phyloP scores from a whole-genome alignment of 2,113 vertebrate species.

The Scophthalmus maximus region DNA sequence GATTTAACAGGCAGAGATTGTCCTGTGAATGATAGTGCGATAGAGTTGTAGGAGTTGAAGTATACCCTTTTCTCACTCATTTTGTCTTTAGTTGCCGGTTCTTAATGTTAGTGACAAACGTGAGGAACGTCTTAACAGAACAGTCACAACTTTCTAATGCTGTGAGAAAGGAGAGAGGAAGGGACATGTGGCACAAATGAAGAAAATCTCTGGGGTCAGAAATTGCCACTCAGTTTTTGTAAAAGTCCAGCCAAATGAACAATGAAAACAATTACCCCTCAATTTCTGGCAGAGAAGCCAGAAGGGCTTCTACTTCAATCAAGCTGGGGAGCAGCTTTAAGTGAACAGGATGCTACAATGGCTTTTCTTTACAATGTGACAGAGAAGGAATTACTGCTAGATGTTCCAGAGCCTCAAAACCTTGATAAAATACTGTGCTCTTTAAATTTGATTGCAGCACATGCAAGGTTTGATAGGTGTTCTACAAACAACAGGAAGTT shows the following conservation, averaged over 20 bases:
- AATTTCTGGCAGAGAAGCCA: conserved; percentile 24
- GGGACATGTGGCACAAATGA: conserved; percentile 2
- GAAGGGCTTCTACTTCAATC: conserved; percentile 23
- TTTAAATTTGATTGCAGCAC: conserved; percentile 12
- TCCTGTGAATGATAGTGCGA: neutral
- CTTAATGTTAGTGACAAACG: conserved; percentile 2
- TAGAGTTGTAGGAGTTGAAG: too few species aligned
- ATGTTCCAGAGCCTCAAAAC: conserved; percentile 25
- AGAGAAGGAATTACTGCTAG: conserved; percentile 35
- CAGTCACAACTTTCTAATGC: neutral
- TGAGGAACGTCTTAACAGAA: neutral
- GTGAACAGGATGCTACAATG: neutral
- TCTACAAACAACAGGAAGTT: neutral
- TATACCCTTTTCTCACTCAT: neutral
- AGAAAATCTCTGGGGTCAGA: neutral
- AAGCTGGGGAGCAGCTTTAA: conserved; percentile 4
- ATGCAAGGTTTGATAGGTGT: neutral
- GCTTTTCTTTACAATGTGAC: conserved; percentile 15
- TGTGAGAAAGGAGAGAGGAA: neutral
- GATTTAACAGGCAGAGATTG: neutral
- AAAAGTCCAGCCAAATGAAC: conserved; percentile 10
- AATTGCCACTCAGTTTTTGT: conserved; percentile 6
- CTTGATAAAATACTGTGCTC: conserved; percentile 16
- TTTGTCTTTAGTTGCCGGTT: neutral
- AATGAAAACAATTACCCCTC: conserved; percentile 9